phyloP scores from a whole-genome alignment of 1,140 invertebrate genomes.

The Drosophila kohkoa region DNA sequence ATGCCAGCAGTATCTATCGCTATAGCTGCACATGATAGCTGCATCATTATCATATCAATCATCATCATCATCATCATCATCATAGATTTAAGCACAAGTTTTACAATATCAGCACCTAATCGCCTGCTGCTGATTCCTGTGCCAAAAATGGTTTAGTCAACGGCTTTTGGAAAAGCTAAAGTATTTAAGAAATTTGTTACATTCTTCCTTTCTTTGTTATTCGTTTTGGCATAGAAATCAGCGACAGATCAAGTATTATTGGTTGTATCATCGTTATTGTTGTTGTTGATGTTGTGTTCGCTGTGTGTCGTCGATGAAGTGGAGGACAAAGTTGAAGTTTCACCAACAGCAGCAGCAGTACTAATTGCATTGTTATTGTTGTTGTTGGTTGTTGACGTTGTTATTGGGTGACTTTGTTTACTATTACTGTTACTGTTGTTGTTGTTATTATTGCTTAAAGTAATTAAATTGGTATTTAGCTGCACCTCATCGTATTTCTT shows the following conservation, averaged over 20 bases:
- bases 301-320: conserved; percentile 56
- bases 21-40: conserved; percentile 53
- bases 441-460: conserved; percentile 70
- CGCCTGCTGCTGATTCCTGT: conserved; percentile 62
- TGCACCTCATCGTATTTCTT: conserved; percentile 99
- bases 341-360: conserved; percentile 72
- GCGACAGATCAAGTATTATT: conserved; percentile 70
- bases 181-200: conserved; percentile 20
- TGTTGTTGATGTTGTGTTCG: conserved; percentile 68
- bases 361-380: conserved; percentile 77
- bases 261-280: conserved; percentile 37
- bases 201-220: conserved; percentile 8
- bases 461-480: conserved; percentile 79
- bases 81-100: conserved; percentile 70
- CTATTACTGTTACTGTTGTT: conserved; percentile 59
- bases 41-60: conserved; percentile 24
- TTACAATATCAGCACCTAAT: conserved; percentile 57
- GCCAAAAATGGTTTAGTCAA: conserved; percentile 50
- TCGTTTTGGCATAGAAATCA: conserved; percentile 64
- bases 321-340: conserved; percentile 80
- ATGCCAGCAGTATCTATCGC: conserved; percentile 57
- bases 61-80: conserved; percentile 29
- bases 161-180: conserved; percentile 8
- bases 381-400: conserved; percentile 60
- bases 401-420: conserved; percentile 55